Evolutionary conservation across 2,888 invertebrate genomes (phyloP), one percentile per base, ranked within the genome.

Genomic region (Anthophora plumipes): DNA sequence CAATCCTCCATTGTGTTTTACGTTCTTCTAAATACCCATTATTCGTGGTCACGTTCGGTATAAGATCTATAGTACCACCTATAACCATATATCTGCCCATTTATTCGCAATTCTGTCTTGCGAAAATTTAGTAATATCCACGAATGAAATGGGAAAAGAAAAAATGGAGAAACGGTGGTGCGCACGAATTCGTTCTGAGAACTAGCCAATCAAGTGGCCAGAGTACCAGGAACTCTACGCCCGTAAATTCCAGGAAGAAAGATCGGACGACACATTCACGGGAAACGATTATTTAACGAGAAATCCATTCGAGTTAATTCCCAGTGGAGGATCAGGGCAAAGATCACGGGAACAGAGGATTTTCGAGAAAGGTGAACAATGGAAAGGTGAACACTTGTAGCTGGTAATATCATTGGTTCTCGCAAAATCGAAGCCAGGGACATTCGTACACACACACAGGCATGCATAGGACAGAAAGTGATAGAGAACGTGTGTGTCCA

Each of bases 371-470:
- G 25, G 59, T 39, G 6, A 20, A 25, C 17, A 48, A 48, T 1
- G 48, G 20, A n/a, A 39, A n/a, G 12, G 14, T 14, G 46, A 54
- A 54, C 46, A 39, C 11, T 17, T 4, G 17, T 17, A 12, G 3
- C 17, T 46, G 31, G 43, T 11, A 7, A 14, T 70, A 54, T 17
- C 6, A 37, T 17, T 60, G 4, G 59, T 6, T 41, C 17, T 14
- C 48, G 59, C 59, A 70, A n/a, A 77, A 66, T 82, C 78, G 82
- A 83, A 82, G 59, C 25, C 57, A 39, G 60, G 73, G 54, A 76
- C 48, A 55, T 64, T 9, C 31, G 4, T 31, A 31, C 31, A 1
- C 31, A 31, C 31, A 31, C 31, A 31, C 31, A 31, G n/a, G n/a
- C n/a, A n/a, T n/a, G n/a, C n/a, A n/a, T n/a, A n/a, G n/a, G n/a